These are phyloP conservation scores for Leptatherina wallacei DNA, from an alignment of 2,797 vertebrate genomes.

Conservation along the genomic window DNA sequence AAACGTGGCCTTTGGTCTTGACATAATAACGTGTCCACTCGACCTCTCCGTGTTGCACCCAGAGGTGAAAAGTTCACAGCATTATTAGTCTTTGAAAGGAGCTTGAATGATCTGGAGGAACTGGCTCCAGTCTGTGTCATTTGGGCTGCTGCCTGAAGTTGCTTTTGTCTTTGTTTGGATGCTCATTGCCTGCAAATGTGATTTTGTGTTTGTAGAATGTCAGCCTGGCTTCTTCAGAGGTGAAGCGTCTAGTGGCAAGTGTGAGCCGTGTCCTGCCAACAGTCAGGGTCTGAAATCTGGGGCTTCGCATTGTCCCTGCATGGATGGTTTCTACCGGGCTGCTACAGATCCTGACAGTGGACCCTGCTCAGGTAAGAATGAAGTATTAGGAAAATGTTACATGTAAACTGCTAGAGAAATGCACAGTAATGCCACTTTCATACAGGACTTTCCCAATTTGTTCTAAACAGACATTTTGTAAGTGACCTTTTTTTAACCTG, in stretches of 20 bases:
- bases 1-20: slow-evolving; percentile 55
- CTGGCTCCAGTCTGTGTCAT: slow-evolving; percentile 16
- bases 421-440: not conserved
- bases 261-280: slow-evolving; percentile 86
- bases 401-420: not conserved
- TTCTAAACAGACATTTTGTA: not conserved
- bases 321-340: slow-evolving; percentile 88
- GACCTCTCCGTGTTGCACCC: slow-evolving; percentile 17
- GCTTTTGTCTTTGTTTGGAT: slow-evolving; percentile 39
- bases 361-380: slow-evolving; percentile 85
- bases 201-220: slow-evolving; percentile 84
- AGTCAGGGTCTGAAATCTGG: slow-evolving; percentile 78
- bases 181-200: slow-evolving; percentile 50
- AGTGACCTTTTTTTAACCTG: not conserved
- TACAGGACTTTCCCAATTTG: not conserved
- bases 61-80: slow-evolving; percentile 56
- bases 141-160: slow-evolving; percentile 31
- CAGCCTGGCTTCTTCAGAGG: slow-evolving; percentile 89
- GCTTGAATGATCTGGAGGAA: slow-evolving; percentile 35
- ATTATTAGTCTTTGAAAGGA: slow-evolving; percentile 16
- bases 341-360: slow-evolving; percentile 68
- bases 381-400: not conserved
- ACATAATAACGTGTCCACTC: slow-evolving; percentile 42
- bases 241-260: slow-evolving; percentile 71
- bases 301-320: slow-evolving; percentile 83